Base-by-base conservation (phyloP, 37 sponge, comb jelly and placozoan genomes). In the Oopsacas minuta region DNA sequence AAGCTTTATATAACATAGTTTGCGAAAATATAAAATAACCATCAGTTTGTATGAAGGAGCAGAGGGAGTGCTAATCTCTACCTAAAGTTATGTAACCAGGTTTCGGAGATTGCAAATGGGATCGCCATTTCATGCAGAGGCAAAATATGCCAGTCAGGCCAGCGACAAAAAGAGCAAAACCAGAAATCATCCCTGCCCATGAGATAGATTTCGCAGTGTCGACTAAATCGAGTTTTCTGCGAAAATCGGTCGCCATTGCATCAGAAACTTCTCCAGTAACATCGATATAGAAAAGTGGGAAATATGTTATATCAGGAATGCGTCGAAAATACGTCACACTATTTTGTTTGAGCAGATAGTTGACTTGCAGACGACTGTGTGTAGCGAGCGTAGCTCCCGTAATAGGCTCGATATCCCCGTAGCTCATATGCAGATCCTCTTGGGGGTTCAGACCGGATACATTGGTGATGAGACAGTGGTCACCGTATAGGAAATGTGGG, bases 141-240 rank as follows among this genome's bases (percentile, higher is more conserved):
- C 75, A 61, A 12, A 61, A 61, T 25, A 61, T 61, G 3, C 75
- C 75, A 61, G 75, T 61, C 75, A 61, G 28, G 1, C 75, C 75
- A 20, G 75, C 75, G 75, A 61, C 75, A 61, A 61, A 61, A 61
- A 61, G 75, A 25, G 75, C 75, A 34, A 61, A 61, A 20, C 75
- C 75, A 61, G 75, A 10, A 61, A 61, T 61, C 75, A 61, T 61
- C 7, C 32, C 75, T 61, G 75, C 75, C 75, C 75, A 61, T 3
- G 75, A 61, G 28, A 61, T 25, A 32, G 75, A 61, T n/a, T 61
- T 61, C 20, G 75, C 75, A 61, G 75, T 61, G 75, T 61, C 75
- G 1, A 61, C 75, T 25, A 61, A n/a, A 61, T 61, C 75, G 5
- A 61, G 22, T 61, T 61, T 61, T 34, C 75, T 3, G 22, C 75